phyloP scores from a whole-genome alignment of 1,140 invertebrate species.

The Drosophila kikkawai region DNA sequence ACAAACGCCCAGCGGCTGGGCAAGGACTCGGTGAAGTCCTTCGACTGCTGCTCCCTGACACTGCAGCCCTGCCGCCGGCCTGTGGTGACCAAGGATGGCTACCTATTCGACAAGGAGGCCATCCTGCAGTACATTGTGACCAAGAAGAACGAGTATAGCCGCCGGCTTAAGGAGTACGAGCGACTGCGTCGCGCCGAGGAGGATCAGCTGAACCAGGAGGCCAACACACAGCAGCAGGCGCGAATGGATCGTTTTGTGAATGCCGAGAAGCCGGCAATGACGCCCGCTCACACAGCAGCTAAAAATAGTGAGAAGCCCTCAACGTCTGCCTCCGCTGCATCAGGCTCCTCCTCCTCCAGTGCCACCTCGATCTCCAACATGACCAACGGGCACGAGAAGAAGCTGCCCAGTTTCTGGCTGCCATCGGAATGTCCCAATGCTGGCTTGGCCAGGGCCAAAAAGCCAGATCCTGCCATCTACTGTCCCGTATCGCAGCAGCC shows the following conservation, averaged over 20 bases:
- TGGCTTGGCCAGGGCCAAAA: conserved; percentile 89
- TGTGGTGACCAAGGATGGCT: conserved; percentile 91
- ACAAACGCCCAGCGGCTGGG: conserved; percentile 94
- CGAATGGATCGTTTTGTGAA: conserved; percentile 92
- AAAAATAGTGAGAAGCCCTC: conserved; percentile 26
- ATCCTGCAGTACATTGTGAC: conserved; percentile 98
- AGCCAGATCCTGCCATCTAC: conserved; percentile 96
- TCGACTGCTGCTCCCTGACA: conserved; percentile 98
- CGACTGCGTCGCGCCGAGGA: conserved; percentile 93
- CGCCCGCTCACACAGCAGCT: conserved; percentile 43
- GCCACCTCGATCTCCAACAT: conserved; percentile 91
- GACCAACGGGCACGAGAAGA: conserved; percentile 88
- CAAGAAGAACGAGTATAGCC: conserved; percentile 96
- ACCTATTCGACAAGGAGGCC: conserved; percentile 98
- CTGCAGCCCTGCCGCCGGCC: conserved; percentile 91
- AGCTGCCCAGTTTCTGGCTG: conserved; percentile 98
- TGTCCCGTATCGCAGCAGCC: conserved; percentile 97
- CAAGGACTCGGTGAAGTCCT: conserved; percentile 97
- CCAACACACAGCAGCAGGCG: conserved; percentile 86
- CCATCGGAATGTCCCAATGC: conserved; percentile 96
- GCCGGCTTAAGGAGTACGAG: conserved; percentile 97
- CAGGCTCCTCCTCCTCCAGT: conserved; percentile 64
- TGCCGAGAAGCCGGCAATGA: conserved; percentile 79
- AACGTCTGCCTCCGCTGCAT: conserved; percentile 42
- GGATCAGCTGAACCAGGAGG: conserved; percentile 86